phyloP scores from a whole-genome alignment of 2,888 invertebrate genomes.

The Campoplex capitator region DNA sequence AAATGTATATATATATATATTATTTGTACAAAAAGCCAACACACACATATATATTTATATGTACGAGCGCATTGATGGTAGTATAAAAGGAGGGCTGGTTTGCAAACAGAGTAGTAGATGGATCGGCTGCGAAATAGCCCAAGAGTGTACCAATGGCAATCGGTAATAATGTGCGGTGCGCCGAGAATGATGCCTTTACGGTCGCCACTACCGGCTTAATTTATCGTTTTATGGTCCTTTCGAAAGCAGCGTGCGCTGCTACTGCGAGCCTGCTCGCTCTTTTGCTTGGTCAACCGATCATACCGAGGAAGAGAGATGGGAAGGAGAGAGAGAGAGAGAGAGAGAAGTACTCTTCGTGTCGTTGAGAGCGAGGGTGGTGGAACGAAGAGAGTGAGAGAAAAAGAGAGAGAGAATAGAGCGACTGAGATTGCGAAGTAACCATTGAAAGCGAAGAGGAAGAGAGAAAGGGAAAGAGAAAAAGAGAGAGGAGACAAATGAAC shows the following conservation, averaged over 20 bases:
- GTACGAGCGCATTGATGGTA: slow-evolving; percentile 33
- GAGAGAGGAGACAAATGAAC: slow-evolving; percentile 82
- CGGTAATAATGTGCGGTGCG: slow-evolving; percentile 80
- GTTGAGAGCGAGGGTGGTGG: slow-evolving; percentile 50
- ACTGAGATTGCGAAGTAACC: slow-evolving; percentile 58
- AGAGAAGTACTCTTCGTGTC: slow-evolving; percentile 19
- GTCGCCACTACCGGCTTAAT: slow-evolving; percentile 78
- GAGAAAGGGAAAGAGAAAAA: slow-evolving; percentile 55
- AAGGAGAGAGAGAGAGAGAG: slow-evolving; percentile 1
- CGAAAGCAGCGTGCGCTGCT: slow-evolving; percentile 70
- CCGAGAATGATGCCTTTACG: slow-evolving; percentile 82
- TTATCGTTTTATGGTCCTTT: slow-evolving; percentile 81
- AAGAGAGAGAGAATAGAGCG: slow-evolving; percentile 57
- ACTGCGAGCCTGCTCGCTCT: slow-evolving; percentile 15
- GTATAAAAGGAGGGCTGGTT: slow-evolving; percentile 45
- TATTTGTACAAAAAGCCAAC: neutral
- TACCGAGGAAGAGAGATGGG: slow-evolving; percentile 9
- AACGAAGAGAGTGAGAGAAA: slow-evolving; percentile 53
- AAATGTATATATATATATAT: too few species aligned
- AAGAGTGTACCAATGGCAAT: slow-evolving; percentile 70
- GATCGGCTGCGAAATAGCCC: slow-evolving; percentile 55
- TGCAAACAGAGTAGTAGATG: slow-evolving; percentile 43
- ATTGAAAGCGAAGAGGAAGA: slow-evolving; percentile 34
- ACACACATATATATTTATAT: neutral
- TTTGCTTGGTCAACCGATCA: slow-evolving; percentile 46